Base-by-base conservation (phyloP, 2,888 invertebrate species). In the Spisula subtruncata region DNA sequence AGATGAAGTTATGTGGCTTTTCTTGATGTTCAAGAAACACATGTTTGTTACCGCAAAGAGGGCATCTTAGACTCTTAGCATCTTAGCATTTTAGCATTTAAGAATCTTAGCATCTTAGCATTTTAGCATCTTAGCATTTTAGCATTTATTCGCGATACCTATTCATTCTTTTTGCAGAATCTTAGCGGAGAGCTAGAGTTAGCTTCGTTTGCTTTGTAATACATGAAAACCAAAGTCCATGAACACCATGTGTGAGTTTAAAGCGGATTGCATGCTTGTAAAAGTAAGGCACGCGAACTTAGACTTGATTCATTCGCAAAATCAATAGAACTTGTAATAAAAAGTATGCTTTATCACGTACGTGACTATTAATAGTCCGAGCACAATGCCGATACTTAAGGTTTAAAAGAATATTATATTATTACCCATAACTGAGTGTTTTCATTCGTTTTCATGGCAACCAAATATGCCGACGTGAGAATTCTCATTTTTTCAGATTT, bases 21-120 rank as follows among this genome's bases (percentile, higher is more conserved):
- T n/a, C n/a, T n/a, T n/a, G n/a, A n/a, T n/a, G n/a, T n/a, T 41
- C 41, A 41, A 5, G 41, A 41, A 71, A 75, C 84, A 84, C 48
- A 84, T 84, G 84, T 84, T n/a, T 84, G 41, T 41, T 41, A 41
- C 41, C 41, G 25, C 6, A 20, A 32, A 46, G 71, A 83, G 35
- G 18, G 46, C n/a, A n/a, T n/a, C n/a, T n/a, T n/a, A n/a, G n/a
- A n/a, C n/a, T n/a, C n/a, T n/a, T n/a, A n/a, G n/a, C n/a, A n/a
- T n/a, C n/a, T n/a, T n/a, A n/a, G n/a, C n/a, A n/a, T n/a, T n/a
- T n/a, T n/a, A n/a, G n/a, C n/a, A n/a, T n/a, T n/a, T n/a, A n/a
- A n/a, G n/a, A n/a, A n/a, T n/a, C n/a, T n/a, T n/a, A n/a, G n/a
- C n/a, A n/a, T n/a, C n/a, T n/a, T n/a, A n/a, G n/a, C n/a, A n/a